phyloP scores from a whole-genome alignment of 2,888 invertebrate genomes.

The Argynnis bischoffii region DNA sequence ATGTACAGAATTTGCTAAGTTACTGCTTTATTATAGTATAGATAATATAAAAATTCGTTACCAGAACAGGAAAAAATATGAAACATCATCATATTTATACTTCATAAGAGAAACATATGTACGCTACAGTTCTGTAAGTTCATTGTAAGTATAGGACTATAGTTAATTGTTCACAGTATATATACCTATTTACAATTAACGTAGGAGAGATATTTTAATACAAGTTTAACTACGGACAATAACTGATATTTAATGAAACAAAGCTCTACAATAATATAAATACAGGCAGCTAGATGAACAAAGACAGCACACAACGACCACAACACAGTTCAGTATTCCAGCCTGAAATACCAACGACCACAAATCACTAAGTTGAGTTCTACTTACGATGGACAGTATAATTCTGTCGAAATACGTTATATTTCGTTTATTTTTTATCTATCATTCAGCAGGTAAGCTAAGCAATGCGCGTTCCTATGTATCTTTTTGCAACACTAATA shows the following conservation, averaged over 20 bases:
- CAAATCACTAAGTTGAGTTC: constrained; percentile 31
- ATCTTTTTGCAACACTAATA: no score
- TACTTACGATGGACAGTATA: constrained; percentile 35
- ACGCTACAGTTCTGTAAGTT: no score
- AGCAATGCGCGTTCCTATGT: no score
- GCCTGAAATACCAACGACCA: constrained; percentile 22
- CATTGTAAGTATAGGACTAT: no score
- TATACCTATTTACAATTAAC: no score
- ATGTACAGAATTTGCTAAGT: no score
- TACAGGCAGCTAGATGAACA: constrained; percentile 24
- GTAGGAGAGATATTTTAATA: not conserved
- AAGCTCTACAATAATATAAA: constrained; percentile 13
- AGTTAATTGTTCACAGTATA: no score
- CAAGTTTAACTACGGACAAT: not conserved
- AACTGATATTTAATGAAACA: not conserved
- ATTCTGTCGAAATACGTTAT: constrained; percentile 14
- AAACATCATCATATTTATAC: no score
- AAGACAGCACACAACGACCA: constrained; percentile 29
- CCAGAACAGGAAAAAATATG: no score
- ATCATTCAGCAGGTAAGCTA: not conserved
- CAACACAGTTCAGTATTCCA: constrained; percentile 27
- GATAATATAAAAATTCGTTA: no score
- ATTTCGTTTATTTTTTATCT: not conserved
- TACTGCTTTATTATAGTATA: no score
- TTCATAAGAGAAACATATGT: no score